These are phyloP conservation scores for Aleiodes testaceus DNA, from an alignment of 2,888 invertebrate species.

Conservation along the genomic window DNA sequence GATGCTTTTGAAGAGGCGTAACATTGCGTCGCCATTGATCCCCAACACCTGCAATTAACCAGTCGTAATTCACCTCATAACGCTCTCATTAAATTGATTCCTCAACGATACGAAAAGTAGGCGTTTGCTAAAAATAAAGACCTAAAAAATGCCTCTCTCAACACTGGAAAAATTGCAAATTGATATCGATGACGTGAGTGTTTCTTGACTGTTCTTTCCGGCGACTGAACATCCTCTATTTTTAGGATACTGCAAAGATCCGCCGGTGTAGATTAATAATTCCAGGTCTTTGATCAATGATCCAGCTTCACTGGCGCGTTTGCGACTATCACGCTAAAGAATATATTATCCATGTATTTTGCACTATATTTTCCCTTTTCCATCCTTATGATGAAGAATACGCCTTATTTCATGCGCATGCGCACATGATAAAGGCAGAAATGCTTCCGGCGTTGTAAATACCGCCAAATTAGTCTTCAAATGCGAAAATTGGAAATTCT, in stretches of 20 bases:
- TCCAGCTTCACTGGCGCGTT: conserved; percentile 8
- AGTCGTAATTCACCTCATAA: conserved; percentile 15
- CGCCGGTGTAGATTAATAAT: conserved; percentile 25
- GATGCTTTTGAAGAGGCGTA: no score
- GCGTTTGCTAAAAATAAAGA: background rate
- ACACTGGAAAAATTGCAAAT: background rate
- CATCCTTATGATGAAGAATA: conserved; percentile 8
- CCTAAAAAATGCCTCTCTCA: background rate
- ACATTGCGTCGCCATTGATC: conserved; percentile 10
- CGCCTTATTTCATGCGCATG: conserved; percentile 24
- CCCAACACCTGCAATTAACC: conserved; percentile 21
- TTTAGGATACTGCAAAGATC: conserved; percentile 4
- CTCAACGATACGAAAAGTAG: conserved; percentile 6
- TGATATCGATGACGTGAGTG: conserved; percentile 10
- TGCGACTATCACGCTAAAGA: conserved; percentile 8
- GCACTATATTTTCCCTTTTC: conserved; percentile 3
- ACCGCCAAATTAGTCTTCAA: no score
- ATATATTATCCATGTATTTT: conserved; percentile 11
- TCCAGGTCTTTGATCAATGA: conserved; percentile 31
- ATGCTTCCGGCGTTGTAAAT: conserved; percentile 29
- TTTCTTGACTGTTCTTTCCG: conserved; percentile 14
- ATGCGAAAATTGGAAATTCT: background rate
- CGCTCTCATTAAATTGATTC: conserved; percentile 24
- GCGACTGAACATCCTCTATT: conserved; percentile 14
- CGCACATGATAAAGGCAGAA: conserved; percentile 28